Percentiles rank a stretch among this genome's conserved stretches.
These are phyloP conservation scores for Calliopum simillimum DNA, from an alignment of 2,888 invertebrate species.

Conservation along the genomic window DNA sequence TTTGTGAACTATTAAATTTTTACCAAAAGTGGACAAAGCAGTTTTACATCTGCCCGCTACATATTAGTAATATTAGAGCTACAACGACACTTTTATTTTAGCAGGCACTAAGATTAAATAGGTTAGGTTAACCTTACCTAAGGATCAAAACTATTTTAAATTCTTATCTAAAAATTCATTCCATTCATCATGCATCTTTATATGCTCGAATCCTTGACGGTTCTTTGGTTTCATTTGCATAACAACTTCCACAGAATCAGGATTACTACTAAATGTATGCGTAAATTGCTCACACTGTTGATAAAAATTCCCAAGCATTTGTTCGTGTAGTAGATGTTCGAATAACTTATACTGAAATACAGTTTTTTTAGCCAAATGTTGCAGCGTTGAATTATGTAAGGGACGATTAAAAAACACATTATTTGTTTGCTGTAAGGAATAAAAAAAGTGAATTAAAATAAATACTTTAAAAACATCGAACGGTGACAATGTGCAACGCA, in stretches of 20 bases:
- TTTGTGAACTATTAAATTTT: too few relatives aligned
- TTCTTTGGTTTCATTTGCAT: slow-evolving; percentile 49
- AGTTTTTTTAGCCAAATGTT: slow-evolving; percentile 49
- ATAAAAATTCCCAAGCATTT: slow-evolving; percentile 54
- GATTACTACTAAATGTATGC: slow-evolving; percentile 46
- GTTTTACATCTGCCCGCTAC: too few relatives aligned
- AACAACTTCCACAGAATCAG: slow-evolving; percentile 50
- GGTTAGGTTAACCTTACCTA: too few relatives aligned
- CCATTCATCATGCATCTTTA: slow-evolving; percentile 33
- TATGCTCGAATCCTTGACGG: slow-evolving; percentile 47
- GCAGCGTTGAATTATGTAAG: slow-evolving; percentile 38
- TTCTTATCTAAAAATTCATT: slow-evolving; percentile 21
- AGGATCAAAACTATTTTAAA: neutral
- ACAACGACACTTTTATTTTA: too few relatives aligned
- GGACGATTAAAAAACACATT: slow-evolving; percentile 48
- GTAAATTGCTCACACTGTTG: slow-evolving; percentile 51
- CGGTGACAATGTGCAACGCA: neutral
- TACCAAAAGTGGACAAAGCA: too few relatives aligned
- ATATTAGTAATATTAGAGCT: too few relatives aligned
- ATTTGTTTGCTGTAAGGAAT: slow-evolving; percentile 25
- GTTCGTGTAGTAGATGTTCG: slow-evolving; percentile 53
- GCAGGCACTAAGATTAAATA: too few relatives aligned
- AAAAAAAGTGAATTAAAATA: neutral
- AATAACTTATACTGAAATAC: slow-evolving; percentile 53
- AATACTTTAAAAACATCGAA: neutral